Percentiles rank a stretch among this genome's conserved stretches.
These are phyloP conservation scores for Diadema setosum DNA, from an alignment of 35 echinoderm and acorn worm species.

Conservation along the genomic window DNA sequence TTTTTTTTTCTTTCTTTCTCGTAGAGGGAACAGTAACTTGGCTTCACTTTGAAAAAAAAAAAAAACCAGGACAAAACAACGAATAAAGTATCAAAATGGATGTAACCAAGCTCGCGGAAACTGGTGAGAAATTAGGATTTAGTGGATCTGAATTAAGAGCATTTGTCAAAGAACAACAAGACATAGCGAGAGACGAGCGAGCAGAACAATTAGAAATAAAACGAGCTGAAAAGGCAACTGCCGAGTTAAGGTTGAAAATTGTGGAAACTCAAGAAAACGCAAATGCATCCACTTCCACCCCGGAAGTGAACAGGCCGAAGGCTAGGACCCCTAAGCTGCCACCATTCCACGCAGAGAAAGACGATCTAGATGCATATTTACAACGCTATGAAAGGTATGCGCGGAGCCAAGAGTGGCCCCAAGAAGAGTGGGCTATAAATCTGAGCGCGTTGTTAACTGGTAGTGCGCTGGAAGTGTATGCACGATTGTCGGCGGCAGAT, in stretches of 20 bases:
- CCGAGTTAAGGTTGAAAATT: slow-evolving; percentile 17
- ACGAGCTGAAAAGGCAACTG: neutral
- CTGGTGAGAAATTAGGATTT: slow-evolving; percentile 1
- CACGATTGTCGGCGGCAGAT: neutral
- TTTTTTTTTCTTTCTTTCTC: too few species aligned
- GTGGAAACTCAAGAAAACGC: neutral
- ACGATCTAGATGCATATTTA: slow-evolving; percentile 68
- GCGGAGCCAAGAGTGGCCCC: neutral
- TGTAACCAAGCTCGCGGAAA: neutral
- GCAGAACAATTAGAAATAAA: slow-evolving; percentile 27
- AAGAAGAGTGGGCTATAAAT: slow-evolving; percentile 54
- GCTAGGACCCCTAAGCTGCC: slow-evolving; percentile 40
- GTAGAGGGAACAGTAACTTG: too few species aligned
- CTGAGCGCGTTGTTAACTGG: slow-evolving; percentile 43
- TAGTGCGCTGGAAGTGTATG: slow-evolving; percentile 23
- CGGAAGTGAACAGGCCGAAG: slow-evolving; percentile 6
- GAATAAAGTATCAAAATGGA: neutral
- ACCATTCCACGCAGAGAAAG: slow-evolving; percentile 26
- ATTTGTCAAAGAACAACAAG: neutral
- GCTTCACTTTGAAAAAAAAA: too few species aligned
- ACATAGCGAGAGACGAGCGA: slow-evolving; percentile 28
- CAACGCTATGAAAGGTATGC: slow-evolving; percentile 62
- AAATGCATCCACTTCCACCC: neutral
- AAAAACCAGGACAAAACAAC: too few species aligned
- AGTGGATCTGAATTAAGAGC: neutral